These are phyloP conservation scores for Drosophila sechellia DNA, from an alignment of 1,140 invertebrate species.

Conservation along the genomic window DNA sequence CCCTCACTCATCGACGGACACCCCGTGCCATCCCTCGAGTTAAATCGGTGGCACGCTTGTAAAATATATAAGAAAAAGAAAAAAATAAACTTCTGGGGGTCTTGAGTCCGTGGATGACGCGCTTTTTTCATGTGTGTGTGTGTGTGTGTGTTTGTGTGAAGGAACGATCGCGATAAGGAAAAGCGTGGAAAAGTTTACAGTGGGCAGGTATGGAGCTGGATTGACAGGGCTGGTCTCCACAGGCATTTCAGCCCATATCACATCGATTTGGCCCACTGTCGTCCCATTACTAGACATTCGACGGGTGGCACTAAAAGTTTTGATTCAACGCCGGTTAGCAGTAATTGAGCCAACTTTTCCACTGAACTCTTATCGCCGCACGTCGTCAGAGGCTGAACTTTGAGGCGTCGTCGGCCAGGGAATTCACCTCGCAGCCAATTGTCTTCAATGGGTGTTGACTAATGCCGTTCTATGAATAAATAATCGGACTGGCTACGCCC, in stretches of 20 bases:
- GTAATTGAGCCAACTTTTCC: slow-evolving; percentile 49
- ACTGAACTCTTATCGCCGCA: slow-evolving; percentile 42
- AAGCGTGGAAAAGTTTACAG: slow-evolving; percentile 29
- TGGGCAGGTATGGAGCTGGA: background rate
- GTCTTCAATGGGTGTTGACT: slow-evolving; percentile 47
- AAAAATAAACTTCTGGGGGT: background rate
- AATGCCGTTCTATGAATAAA: slow-evolving; percentile 47
- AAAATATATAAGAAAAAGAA: background rate
- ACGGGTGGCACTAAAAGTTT: slow-evolving; percentile 11
- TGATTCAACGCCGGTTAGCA: slow-evolving; percentile 43
- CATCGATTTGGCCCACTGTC: slow-evolving; percentile 6
- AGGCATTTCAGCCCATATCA: too few relatives aligned
- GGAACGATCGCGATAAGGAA: slow-evolving; percentile 20
- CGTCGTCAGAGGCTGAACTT: slow-evolving; percentile 48
- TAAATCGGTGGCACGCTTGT: background rate
- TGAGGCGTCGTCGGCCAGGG: slow-evolving; percentile 18
- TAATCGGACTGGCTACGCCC: slow-evolving; percentile 25
- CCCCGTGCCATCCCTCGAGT: background rate
- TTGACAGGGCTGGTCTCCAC: too few relatives aligned
- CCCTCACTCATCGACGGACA: slow-evolving; percentile 7
- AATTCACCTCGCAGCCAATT: slow-evolving; percentile 35
- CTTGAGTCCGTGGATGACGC: too few relatives aligned
- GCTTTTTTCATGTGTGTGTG: too few relatives aligned
- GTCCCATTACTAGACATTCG: slow-evolving; percentile 2
- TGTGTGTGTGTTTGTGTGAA: background rate